Evolutionary conservation across 2,888 invertebrate species (phyloP).

Genomic region (Stegophylla sp.): DNA sequence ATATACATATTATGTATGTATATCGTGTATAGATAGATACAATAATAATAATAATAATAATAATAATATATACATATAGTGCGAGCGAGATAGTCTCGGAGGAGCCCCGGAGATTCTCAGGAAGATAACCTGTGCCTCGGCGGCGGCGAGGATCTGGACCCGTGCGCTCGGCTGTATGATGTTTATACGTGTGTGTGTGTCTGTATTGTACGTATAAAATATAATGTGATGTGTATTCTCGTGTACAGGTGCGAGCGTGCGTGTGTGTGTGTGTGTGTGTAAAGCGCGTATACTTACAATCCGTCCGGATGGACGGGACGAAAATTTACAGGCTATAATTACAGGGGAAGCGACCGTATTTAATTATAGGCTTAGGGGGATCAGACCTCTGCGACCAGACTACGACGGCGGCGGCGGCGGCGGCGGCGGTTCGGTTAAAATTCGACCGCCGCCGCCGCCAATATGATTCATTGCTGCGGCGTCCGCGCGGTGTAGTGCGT

Average conservation of each 20-base stretch:
- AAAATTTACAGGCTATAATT: constrained; percentile 61
- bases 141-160: not conserved
- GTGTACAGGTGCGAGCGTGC: not conserved
- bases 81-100: constrained; percentile 17
- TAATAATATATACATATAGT: not conserved
- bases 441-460: constrained; percentile 42
- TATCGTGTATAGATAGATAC: not conserved
- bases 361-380: constrained; percentile 60
- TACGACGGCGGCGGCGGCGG: constrained; percentile 29
- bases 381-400: constrained; percentile 46
- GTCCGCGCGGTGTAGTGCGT: constrained; percentile 36
- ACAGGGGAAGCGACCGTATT: constrained; percentile 61
- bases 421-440: constrained; percentile 50
- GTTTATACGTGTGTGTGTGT: not conserved
- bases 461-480: constrained; percentile 57
- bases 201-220: not conserved
- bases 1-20: too few relatives aligned
- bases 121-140: constrained; percentile 33
- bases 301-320: constrained; percentile 59
- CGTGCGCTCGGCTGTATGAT: not conserved
- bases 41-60: too few relatives aligned
- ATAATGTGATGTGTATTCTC: not conserved
- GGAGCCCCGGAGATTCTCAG: constrained; percentile 35
- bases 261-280: constrained; percentile 4
- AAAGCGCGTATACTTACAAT: constrained; percentile 15